These are phyloP conservation scores for Pholis gunnellus DNA, from an alignment of 2,113 vertebrate genomes.

Conservation along the genomic window DNA sequence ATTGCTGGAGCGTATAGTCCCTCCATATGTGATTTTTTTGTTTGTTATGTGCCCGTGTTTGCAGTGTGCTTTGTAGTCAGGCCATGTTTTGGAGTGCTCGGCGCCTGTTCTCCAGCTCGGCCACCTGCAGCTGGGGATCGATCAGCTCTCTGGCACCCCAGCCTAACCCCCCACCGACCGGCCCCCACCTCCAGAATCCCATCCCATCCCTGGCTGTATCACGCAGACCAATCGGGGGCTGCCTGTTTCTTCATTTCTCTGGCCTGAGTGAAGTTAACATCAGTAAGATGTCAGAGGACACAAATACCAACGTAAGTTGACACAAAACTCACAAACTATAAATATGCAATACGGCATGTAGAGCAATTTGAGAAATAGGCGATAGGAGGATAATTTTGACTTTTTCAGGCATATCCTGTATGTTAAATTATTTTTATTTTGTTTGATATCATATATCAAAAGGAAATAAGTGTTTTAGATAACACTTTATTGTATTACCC, in stretches of 20 bases:
- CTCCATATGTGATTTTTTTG: constrained; percentile 24
- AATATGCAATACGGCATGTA: not conserved
- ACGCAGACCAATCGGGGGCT: constrained; percentile 57
- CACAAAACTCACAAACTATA: constrained; percentile 20
- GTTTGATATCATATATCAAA: not conserved
- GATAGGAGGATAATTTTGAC: not conserved
- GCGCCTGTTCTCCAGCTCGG: constrained; percentile 63
- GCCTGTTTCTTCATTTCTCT: constrained; percentile 55
- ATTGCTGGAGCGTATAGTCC: constrained; percentile 23
- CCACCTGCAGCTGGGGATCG: constrained; percentile 80
- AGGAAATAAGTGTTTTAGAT: not conserved
- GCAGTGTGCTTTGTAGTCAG: constrained; percentile 74
- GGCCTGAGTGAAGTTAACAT: constrained; percentile 59
- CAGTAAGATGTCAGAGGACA: constrained; percentile 24
- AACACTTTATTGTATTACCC: not conserved
- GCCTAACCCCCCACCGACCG: constrained; percentile 6
- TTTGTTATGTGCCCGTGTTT: constrained; percentile 31
- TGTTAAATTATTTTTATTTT: not conserved
- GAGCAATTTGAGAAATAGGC: not conserved
- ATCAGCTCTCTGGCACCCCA: constrained; percentile 67
- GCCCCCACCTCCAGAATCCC: constrained; percentile 44
- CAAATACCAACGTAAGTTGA: constrained; percentile 2
- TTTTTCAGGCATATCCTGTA: not conserved
- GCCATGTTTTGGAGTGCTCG: constrained; percentile 57
- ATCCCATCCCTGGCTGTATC: constrained; percentile 40